Evolutionary conservation across 2,888 invertebrate species (phyloP).

Genomic region (Incurvaria masculella): DNA sequence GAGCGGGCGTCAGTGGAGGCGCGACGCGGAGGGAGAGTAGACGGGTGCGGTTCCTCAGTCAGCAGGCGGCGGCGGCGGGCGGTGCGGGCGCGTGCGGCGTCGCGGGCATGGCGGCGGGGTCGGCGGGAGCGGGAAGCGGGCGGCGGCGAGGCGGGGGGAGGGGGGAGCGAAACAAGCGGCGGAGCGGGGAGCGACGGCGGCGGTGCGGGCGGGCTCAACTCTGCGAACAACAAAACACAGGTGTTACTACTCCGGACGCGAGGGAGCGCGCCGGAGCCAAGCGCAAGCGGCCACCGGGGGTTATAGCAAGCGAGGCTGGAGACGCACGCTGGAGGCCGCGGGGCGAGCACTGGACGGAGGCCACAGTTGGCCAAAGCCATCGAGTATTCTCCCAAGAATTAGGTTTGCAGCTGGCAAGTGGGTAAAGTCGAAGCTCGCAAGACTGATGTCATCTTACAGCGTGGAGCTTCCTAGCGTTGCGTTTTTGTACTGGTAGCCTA

Average conservation of each 20-base stretch:
- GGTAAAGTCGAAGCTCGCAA: too few relatives aligned
- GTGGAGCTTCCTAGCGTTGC: too few relatives aligned
- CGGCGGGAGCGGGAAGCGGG: constrained; percentile 50
- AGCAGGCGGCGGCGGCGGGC: constrained; percentile 55
- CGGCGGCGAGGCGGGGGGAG: constrained; percentile 47
- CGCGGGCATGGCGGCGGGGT: constrained; percentile 47
- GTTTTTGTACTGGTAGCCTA: too few relatives aligned
- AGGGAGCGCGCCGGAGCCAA: constrained; percentile 45
- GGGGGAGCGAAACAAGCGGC: constrained; percentile 30
- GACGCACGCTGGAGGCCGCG: neutral
- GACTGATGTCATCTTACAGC: too few relatives aligned
- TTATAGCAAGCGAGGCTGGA: constrained; percentile 16
- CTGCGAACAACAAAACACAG: constrained; percentile 59
- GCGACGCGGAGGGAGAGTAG: constrained; percentile 29
- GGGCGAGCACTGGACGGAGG: constrained; percentile 12
- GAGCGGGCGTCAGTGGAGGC: too few relatives aligned
- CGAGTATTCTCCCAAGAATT: too few relatives aligned
- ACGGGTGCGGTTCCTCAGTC: constrained; percentile 48
- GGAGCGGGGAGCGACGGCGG: constrained; percentile 26
- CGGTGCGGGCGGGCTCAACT: constrained; percentile 55
- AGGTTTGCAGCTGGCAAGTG: too few relatives aligned
- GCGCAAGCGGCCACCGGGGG: constrained; percentile 54
- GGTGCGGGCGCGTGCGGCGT: constrained; percentile 35
- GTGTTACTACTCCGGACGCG: constrained; percentile 48
- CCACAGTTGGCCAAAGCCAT: too few relatives aligned